phyloP scores from a whole-genome alignment of 2,797 vertebrate species.

The Argya squamiceps region DNA sequence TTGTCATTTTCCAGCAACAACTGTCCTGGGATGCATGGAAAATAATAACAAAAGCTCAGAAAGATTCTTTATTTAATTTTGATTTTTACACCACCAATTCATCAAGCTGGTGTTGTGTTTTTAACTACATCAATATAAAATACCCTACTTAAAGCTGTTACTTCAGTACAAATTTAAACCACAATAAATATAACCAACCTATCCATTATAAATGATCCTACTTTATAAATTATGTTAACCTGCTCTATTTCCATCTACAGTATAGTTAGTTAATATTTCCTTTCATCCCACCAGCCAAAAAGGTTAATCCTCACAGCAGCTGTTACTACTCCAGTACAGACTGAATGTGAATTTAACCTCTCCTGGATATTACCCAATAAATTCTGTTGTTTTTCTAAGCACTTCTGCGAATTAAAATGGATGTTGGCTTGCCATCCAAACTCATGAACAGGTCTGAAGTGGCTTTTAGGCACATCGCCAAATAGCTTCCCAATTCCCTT shows the following conservation, averaged over 20 bases:
- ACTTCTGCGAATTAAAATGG: constrained; percentile 70
- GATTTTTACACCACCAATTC: not conserved
- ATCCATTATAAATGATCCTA: not conserved
- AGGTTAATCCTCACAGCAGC: constrained; percentile 71
- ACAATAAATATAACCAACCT: not conserved
- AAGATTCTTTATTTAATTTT: not conserved
- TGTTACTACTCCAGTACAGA: constrained; percentile 67
- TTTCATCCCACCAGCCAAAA: constrained; percentile 51
- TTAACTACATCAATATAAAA: not conserved
- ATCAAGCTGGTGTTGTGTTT: not conserved
- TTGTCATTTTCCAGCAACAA: constrained; percentile 4
- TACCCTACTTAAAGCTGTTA: not conserved
- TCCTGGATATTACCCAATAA: constrained; percentile 54
- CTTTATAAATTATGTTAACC: constrained; percentile 8
- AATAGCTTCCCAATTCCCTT: constrained; percentile 56
- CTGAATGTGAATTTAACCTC: constrained; percentile 68
- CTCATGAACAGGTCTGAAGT: constrained; percentile 59
- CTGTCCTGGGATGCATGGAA: not conserved
- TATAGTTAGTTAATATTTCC: constrained; percentile 35
- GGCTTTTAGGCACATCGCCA: constrained; percentile 51
- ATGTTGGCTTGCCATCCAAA: constrained; percentile 61
- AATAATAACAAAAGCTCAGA: not conserved
- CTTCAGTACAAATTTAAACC: not conserved
- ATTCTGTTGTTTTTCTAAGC: constrained; percentile 58
- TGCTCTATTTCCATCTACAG: constrained; percentile 16